Conservation (phyloP, 2,113 vertebrate species). For the Pongo abelii region DNA sequence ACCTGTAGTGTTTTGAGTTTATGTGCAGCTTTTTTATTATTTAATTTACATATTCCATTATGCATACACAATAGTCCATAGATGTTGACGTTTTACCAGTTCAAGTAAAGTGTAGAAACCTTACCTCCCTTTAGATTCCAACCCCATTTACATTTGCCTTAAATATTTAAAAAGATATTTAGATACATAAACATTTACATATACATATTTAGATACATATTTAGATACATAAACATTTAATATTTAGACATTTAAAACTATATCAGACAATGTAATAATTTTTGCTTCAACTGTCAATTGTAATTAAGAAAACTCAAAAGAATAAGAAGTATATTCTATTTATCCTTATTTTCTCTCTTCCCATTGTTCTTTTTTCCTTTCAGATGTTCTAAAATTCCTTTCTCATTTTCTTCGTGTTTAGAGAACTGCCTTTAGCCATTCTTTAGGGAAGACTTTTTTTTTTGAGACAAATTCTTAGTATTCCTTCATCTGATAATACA, state of each 20-base stretch:
- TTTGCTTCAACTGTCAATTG: not conserved
- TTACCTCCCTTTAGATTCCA: not conserved
- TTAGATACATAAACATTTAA: not conserved
- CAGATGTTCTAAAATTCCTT: not conserved
- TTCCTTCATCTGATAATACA: not conserved
- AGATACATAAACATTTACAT: not conserved
- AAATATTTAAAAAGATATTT: not conserved
- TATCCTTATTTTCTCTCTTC: not conserved
- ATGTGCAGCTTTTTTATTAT: not conserved
- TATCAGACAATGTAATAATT: not conserved
- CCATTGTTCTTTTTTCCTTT: not conserved
- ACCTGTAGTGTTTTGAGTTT: not conserved
- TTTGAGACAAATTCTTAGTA: not conserved
- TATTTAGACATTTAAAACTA: not conserved
- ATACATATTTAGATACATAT: not conserved
- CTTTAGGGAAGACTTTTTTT: not conserved
- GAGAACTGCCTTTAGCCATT: not conserved
- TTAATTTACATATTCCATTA: not conserved
- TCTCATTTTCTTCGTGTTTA: not conserved
- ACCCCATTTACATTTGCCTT: not conserved
- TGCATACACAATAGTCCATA: not conserved
- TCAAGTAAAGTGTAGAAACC: not conserved
- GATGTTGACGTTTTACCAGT: not conserved
- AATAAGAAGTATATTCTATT: not conserved
- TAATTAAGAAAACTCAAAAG: not conserved